These are phyloP conservation scores for Rattus norvegicus DNA, from an alignment of 2,113 vertebrate species.

Conservation along the genomic window GRCr8 NC_086020.1:29308501-29309000, in stretches of 20 bases:
- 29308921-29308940: neutral
- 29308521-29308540: neutral
- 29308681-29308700: neutral
- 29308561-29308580: neutral
- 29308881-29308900: neutral
- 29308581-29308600: neutral
- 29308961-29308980: neutral
- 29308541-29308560: neutral
- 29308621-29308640: neutral
- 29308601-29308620: neutral
- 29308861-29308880: neutral
- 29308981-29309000: neutral
- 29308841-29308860: neutral
- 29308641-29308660: neutral
- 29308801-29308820: too few relatives aligned
- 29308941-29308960: neutral
- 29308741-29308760: neutral
- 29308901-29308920: neutral
- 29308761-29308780: neutral
- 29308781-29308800: neutral
- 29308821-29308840: neutral
- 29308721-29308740: neutral
- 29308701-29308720: neutral
- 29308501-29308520: neutral
- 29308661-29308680: neutral